Base-by-base conservation (phyloP, 2,888 invertebrate species). In the Meteorus cinctellus region DNA sequence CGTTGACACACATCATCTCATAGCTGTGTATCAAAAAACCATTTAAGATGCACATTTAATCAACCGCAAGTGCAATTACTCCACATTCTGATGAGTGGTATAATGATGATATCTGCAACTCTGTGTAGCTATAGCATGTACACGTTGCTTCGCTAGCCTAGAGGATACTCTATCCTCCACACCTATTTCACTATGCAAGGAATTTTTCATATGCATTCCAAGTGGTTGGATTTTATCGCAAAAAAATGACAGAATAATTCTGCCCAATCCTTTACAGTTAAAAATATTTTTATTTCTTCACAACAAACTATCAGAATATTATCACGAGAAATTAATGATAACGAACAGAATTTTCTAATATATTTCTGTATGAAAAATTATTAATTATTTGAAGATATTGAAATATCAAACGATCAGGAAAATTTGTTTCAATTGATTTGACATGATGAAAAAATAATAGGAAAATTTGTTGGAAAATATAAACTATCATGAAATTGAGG, bases 41-140 rank as follows among this genome's bases (percentile, higher is more conserved):
- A 55, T 55, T 55, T 55, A 4, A 8, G 6, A 55, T 55, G 55
- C 19, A 55, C 55, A 55, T 55, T 19, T 8, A 19, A 55, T 55
- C 55, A 55, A 55, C 55, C 55, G 36, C 6, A 59, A 34, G 19
- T 19, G 55, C 55, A 65, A 60, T 73, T 67, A 55, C 55, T 14
- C 48, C 67, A 73, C 66, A 51, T 66, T 73, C 67, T 24, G 34
- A 36, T 67, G 51, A 55, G 16, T 14, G 27, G 51, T 48, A 48
- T 29, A 36, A 45, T 48, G 3, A 48, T 48, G n/a, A 48, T n/a
- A 48, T 48, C 4, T 48, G 48, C n/a, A n/a, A 48, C n/a, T 48
- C 48, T 48, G 14, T 48, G 5, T 48, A 48, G n/a, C 16, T n/a
- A 48, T n/a, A 16, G 8, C 10, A 41, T 41, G 41, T 16, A n/a